Conservation (phyloP, 2,113 vertebrate species). For the Phaethornis superciliosus region DNA sequence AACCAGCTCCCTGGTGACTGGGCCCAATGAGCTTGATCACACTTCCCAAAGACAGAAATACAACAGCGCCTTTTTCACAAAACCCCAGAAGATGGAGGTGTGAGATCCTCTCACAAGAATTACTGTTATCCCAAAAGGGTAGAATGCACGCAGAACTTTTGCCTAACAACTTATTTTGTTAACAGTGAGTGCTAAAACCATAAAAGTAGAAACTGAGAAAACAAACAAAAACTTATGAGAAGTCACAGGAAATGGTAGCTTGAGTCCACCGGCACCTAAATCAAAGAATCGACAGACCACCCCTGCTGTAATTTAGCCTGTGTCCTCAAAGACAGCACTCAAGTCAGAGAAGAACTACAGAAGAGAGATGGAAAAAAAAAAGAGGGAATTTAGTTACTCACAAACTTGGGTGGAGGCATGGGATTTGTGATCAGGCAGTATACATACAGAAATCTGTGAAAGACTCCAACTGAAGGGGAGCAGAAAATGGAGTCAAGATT, state of each 20-base stretch:
- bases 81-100: background rate
- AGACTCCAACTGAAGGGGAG: background rate
- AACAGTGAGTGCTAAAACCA: background rate
- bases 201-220: background rate
- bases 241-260: background rate
- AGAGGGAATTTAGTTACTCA: background rate
- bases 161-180: background rate
- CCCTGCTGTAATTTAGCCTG: background rate
- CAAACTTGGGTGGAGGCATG: background rate
- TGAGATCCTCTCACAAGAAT: background rate
- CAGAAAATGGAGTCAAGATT: background rate
- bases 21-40: background rate
- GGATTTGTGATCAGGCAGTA: background rate
- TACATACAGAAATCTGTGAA: background rate
- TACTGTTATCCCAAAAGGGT: background rate
- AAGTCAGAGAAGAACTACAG: background rate
- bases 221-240: background rate
- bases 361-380: background rate
- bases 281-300: background rate
- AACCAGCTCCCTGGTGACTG: background rate
- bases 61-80: background rate
- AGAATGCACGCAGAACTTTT: accelerated
- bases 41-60: background rate
- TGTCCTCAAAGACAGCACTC: background rate
- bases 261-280: background rate